Conservation (phyloP, 2,113 vertebrate genomes). For the Periophthalmus modestus region DNA sequence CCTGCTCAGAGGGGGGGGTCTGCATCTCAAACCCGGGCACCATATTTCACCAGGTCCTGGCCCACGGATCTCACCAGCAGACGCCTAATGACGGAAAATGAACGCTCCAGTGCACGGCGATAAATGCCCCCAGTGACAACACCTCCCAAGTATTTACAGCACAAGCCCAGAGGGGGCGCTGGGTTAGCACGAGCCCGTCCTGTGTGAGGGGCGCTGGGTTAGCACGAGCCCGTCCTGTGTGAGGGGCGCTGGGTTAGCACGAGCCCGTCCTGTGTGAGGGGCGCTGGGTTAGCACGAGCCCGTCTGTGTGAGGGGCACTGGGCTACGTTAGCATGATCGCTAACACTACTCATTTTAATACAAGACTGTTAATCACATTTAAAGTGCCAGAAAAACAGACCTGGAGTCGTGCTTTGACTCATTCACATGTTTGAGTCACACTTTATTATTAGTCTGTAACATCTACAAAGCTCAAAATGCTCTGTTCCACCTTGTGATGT, state of each 20-base stretch:
- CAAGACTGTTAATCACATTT: too few species aligned
- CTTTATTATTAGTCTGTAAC: too few species aligned
- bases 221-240: too few species aligned
- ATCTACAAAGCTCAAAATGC: too few species aligned
- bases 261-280: too few species aligned
- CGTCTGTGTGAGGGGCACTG: conserved; percentile 50
- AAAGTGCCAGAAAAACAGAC: too few species aligned
- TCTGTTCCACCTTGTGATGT: too few species aligned
- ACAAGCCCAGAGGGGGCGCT: conserved; percentile 39
- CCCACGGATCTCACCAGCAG: conserved; percentile 48
- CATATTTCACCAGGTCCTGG: conserved; percentile 63
- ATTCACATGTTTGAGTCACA: too few species aligned
- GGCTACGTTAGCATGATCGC: conserved; percentile 7
- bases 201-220: conserved; percentile 37
- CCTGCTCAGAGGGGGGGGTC: conserved; percentile 54
- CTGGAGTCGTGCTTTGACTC: too few species aligned
- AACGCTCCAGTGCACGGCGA: conserved; percentile 61
- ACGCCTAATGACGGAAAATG: conserved; percentile 75
- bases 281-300: too few species aligned
- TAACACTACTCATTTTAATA: too few species aligned
- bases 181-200: conserved; percentile 26
- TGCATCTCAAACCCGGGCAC: conserved; percentile 57
- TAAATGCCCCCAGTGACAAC: conserved; percentile 55
- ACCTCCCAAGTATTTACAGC: conserved; percentile 51
- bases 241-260: too few species aligned